Base-by-base conservation (phyloP, 2,888 invertebrate species). In the Adelognathus sp. region DNA sequence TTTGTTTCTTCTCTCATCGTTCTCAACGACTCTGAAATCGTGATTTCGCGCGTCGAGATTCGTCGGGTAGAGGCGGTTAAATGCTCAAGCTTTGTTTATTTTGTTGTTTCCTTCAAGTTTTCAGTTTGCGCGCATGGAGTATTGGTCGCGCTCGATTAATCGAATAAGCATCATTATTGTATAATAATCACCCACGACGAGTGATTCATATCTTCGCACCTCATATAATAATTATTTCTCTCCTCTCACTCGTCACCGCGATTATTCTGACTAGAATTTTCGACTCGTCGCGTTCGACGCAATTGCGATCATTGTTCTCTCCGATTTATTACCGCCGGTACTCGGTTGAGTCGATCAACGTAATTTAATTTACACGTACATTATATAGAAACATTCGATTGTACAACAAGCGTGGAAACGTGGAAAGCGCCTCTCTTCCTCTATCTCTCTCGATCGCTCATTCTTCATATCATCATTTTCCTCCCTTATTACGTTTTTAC, bases 301-400 rank as follows among this genome's bases (percentile, higher is more conserved):
- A 71, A 75, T 72, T 63, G n/a, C n/a, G n/a, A 46, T 64, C 54
- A 29, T 69, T 56, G 44, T 31, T 50, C 18, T 29, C 41, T 9
- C 54, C 50, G 64, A 52, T 66, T 72, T 67, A 56, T 78, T 46
- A 69, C 76, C 76, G 80, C 84, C 84, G 82, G 82, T 83, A 80
- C 79, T 85, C 82, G 76, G 33, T 83, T n/a, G n/a, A 86, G 80
- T 80, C 84, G 87, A 87, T 85, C 84, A 81, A 82, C 64, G 73
- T 74, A 61, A 75, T 63, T n/a, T 81, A 83, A 83, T 85, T 83
- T 86, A 86, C 86, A 86, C 83, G 83, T 85, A 86, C 84, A 86
- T n/a, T 69, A 79, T 77, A 81, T 87, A 85, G 86, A 87, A 87
- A 87, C 87, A 86, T 86, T 86, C 87, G 86, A 81, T 88, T 85